A percentile compares a stretch with the other conserved stretches of the same genome.
Evolutionary conservation across 2,797 vertebrate genomes (phyloP).

Genomic region (Luscinia luscinia): DNA sequence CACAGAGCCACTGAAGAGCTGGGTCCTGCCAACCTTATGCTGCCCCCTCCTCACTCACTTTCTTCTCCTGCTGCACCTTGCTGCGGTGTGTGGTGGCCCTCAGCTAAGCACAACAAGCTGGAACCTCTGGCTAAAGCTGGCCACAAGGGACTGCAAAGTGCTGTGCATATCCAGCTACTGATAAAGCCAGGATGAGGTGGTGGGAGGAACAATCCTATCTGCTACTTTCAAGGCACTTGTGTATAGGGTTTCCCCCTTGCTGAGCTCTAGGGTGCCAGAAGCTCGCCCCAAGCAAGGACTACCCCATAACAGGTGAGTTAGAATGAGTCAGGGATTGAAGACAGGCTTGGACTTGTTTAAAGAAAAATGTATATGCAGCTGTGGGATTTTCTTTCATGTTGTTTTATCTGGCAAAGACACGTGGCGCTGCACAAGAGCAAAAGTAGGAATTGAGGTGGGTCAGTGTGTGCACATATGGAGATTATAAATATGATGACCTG

Average conservation of each 20-base stretch:
- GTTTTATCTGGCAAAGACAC: background rate
- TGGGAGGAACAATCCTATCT: background rate
- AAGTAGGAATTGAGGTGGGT: background rate
- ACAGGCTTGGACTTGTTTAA: background rate
- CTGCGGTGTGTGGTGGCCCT: background rate
- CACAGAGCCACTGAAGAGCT: background rate
- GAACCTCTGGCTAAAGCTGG: background rate
- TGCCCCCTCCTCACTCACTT: background rate
- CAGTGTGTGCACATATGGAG: accelerated
- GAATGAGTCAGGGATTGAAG: background rate
- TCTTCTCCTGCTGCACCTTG: background rate
- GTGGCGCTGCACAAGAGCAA: background rate
- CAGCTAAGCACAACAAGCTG: background rate
- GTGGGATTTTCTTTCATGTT: background rate
- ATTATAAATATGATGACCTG: background rate
- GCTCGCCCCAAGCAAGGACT: background rate
- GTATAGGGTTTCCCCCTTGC: background rate
- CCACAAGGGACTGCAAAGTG: background rate
- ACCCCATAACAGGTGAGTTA: background rate
- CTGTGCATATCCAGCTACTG: background rate
- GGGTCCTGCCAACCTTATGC: background rate
- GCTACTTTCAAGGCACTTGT: background rate
- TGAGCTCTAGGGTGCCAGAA: background rate
- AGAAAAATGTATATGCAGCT: background rate
- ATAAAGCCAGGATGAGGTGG: background rate